Evolutionary conservation across 2,888 invertebrate species (phyloP), one percentile per base, ranked within the genome.

Genomic region (Spatulosminthurus flaviceps): DNA sequence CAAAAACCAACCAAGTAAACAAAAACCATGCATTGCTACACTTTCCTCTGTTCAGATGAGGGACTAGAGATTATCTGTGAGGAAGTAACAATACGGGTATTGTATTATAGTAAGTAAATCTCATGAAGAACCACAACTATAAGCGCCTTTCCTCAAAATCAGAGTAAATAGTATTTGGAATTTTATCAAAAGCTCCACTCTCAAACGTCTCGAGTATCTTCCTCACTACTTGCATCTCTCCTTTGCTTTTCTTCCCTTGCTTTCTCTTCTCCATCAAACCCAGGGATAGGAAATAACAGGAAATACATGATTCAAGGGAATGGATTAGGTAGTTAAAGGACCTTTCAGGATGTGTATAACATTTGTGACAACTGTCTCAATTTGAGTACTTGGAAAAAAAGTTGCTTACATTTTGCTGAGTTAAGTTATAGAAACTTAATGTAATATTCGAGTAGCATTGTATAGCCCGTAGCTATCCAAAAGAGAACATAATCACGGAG

Each of bases 51-150:
- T n/a, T n/a, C n/a, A n/a, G n/a, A n/a, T 19, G 16, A 29, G 69
- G 69, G 29, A 51, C 2, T 51, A 69, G 28, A 29, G 5, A 69
- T n/a, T n/a, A n/a, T n/a, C n/a, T n/a, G 29, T n/a, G 69, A 51
- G 16, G 1, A 51, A 72, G 43, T 28, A 43, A 29, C 13, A 26
- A 72, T 72, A 26, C 72, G 24, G 51, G 51, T 24, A 72, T 51
- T 51, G 51, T 51, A 26, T 43, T 43, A n/a, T n/a, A 19, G 21
- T 42, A 72, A 72, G 43, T 21, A 72, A 72, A 72, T 72, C 72
- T 9, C n/a, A n/a, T n/a, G n/a, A n/a, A 71, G 72, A 72, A 51
- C 43, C 43, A 51, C 26, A 51, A 72, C 24, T 24, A 72, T 19
- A 22, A 51, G 5, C 9, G 19, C 16, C n/a, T 43, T 72, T 72